Percentiles rank a stretch among this genome's conserved stretches.
These are phyloP conservation scores for Eumacrocentrus americanus DNA, from an alignment of 2,888 invertebrate genomes.

Conservation along the genomic window DNA sequence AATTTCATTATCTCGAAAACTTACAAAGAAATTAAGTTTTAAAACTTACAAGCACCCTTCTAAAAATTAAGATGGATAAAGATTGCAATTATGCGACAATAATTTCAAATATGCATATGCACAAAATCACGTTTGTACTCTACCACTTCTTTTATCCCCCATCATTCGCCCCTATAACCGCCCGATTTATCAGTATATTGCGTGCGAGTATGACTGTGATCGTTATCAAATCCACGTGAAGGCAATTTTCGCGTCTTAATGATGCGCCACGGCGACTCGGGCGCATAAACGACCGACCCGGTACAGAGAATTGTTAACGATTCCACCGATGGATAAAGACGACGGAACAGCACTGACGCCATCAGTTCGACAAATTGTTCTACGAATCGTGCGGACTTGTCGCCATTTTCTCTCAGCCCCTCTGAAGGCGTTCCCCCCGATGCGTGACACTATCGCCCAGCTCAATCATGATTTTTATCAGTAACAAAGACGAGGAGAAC, in stretches of 20 bases:
- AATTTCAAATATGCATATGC: not conserved
- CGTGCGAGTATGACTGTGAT: slow-evolving; percentile 29
- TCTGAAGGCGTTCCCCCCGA: not conserved
- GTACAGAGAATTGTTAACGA: slow-evolving; percentile 27
- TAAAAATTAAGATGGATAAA: too few relatives aligned
- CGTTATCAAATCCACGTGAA: slow-evolving; percentile 31
- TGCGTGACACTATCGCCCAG: slow-evolving; percentile 32
- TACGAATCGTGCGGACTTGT: slow-evolving; percentile 22
- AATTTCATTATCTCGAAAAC: too few relatives aligned
- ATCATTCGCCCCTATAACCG: not conserved
- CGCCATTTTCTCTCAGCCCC: not conserved
- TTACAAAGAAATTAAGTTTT: too few relatives aligned
- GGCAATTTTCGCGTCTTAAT: slow-evolving; percentile 39
- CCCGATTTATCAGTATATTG: slow-evolving; percentile 32
- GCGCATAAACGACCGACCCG: not conserved
- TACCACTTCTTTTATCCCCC: not conserved
- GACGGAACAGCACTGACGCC: not conserved
- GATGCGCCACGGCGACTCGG: slow-evolving; percentile 28
- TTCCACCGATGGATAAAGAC: slow-evolving; percentile 17
- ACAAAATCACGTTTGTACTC: not conserved
- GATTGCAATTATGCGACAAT: slow-evolving; percentile 10
- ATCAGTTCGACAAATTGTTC: slow-evolving; percentile 20
- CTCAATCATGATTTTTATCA: slow-evolving; percentile 16
- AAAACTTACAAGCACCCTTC: too few relatives aligned
- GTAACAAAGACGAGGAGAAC: too few relatives aligned